Evolutionary conservation across 64 coral and sea anemone species (phyloP).

Genomic region (Montipora foliosa): DNA sequence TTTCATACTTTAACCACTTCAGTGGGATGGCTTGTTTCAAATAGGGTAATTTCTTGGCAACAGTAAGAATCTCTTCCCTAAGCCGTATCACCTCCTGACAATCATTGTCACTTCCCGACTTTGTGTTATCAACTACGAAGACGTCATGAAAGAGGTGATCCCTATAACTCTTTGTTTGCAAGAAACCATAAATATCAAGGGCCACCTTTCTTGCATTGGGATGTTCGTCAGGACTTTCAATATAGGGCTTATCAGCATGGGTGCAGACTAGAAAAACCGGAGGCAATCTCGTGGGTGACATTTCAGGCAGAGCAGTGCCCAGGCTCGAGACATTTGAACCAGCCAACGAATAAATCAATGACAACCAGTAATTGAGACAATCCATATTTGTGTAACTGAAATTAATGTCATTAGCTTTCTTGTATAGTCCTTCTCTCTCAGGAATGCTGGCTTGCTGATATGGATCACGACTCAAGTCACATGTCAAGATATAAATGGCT

Average conservation of each 20-base stretch:
- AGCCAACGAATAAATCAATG: slow-evolving; percentile 6
- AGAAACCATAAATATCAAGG: background rate
- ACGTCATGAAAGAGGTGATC: background rate
- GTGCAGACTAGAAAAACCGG: slow-evolving; percentile 16
- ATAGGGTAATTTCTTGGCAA: background rate
- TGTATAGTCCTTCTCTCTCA: background rate
- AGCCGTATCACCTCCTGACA: background rate
- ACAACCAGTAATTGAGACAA: slow-evolving; percentile 17
- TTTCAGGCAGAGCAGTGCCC: no score
- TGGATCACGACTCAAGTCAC: background rate
- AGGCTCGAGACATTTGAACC: background rate
- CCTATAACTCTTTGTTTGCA: background rate
- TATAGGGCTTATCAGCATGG: background rate
- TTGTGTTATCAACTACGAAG: slow-evolving; percentile 15
- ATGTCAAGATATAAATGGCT: background rate
- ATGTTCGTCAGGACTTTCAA: no score
- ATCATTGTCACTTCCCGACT: background rate
- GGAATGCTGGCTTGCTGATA: background rate
- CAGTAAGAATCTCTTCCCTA: background rate
- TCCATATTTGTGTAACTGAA: background rate
- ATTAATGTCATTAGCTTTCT: background rate
- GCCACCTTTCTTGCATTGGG: background rate
- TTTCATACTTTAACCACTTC: slow-evolving; percentile 22
- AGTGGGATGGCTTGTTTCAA: background rate
- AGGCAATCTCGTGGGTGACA: background rate